phyloP scores from a whole-genome alignment of 2,888 invertebrate species.

The Oegoconia quadripuncta region DNA sequence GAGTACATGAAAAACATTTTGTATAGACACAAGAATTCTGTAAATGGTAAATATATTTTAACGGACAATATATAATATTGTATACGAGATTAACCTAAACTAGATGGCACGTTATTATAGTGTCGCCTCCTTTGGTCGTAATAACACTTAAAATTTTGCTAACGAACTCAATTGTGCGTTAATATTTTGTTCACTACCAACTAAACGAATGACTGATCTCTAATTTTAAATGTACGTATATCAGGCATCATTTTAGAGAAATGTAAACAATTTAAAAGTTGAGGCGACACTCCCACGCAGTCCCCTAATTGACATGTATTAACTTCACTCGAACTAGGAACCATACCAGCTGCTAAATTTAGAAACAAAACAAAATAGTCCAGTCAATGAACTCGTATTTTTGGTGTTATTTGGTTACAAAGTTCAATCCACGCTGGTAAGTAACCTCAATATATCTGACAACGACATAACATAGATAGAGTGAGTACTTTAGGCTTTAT shows the following conservation, averaged over 20 bases:
- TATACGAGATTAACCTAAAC: constrained; percentile 80
- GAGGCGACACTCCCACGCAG: constrained; percentile 76
- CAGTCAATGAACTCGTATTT: constrained; percentile 49
- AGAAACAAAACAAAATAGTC: constrained; percentile 63
- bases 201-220: constrained; percentile 38
- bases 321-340: constrained; percentile 78
- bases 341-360: constrained; percentile 79
- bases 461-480: too few relatives aligned
- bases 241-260: constrained; percentile 33
- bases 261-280: constrained; percentile 26
- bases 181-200: constrained; percentile 50
- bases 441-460: constrained; percentile 18
- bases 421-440: constrained; percentile 28
- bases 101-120: constrained; percentile 78
- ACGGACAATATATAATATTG: constrained; percentile 80
- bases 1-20: constrained; percentile 79
- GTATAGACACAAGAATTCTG: constrained; percentile 80
- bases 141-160: constrained; percentile 49
- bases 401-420: constrained; percentile 49
- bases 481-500: constrained; percentile 16
- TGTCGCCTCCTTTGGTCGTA: constrained; percentile 76
- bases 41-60: constrained; percentile 80
- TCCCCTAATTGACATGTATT: constrained; percentile 79
- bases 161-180: constrained; percentile 75
- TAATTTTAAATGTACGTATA: constrained; percentile 42